Evolutionary conservation across 2,888 invertebrate genomes (phyloP), one percentile per base, ranked within the genome.

Genomic region (Xanthorhoe designata): DNA sequence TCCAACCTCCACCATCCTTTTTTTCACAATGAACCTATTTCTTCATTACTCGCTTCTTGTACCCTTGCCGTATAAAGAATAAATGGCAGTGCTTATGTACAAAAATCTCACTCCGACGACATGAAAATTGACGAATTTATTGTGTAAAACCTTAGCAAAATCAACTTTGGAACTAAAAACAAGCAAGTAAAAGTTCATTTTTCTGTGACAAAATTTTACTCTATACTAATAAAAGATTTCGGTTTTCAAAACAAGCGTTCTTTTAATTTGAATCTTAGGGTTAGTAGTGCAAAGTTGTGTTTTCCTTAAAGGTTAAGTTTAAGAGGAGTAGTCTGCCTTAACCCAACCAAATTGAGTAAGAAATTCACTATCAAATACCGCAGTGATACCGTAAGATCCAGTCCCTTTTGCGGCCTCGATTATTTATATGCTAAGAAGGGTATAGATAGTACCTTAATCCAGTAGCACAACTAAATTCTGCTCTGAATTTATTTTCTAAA

Each of bases 401-500:
- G 76, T 74, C 78, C 79, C 78, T 79, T 81, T 78, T 72, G 73
- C 69, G 75, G 70, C 63, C 75, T 68, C 73, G 77, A 81, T 63
- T 81, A 82, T 83, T 82, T 82, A 80, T 80, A 79, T 81, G 81
- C 78, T 78, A 80, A 80, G 72, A 72, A 80, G 78, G 67, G 71
- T 74, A 53, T 59, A 67, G 45, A n/a, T 32, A 29, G 35, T 51
- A 38, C 38, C 38, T 35, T n/a, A 42, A 19, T 9, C 45, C 19
- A 58, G 63, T 60, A 61, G 50, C 61, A 18, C 57, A 51, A 51
- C 38, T 58, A 3, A n/a, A 24, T 4, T 4, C 24, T 24, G 24
- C 24, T 24, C 4, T 24, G 24, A 24, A 24, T 24, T 24, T n/a
- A 10, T 9, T 3, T 47, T 17, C 6, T 2, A 55, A 24, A 4